These are phyloP conservation scores for Onychorhynchus coronatus DNA, from an alignment of 2,113 vertebrate species.

Conservation along the genomic window DNA sequence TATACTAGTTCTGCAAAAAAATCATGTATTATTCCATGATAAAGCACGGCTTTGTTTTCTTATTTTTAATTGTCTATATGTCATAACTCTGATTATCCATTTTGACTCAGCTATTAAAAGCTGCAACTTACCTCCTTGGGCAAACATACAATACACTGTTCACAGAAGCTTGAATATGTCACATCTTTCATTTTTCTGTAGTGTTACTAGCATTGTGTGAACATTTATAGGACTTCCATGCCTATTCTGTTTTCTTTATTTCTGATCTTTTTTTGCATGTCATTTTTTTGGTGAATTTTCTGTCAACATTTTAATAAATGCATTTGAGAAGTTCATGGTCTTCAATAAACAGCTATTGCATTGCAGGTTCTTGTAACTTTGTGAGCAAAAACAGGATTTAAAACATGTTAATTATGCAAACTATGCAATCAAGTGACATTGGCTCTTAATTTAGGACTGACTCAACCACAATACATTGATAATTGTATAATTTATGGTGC, in stretches of 20 bases:
- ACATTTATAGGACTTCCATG: background rate
- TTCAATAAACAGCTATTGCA: background rate
- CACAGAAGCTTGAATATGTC: background rate
- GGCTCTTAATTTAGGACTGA: background rate
- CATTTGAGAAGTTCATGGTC: background rate
- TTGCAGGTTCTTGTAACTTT: background rate
- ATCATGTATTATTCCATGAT: fast-evolving
- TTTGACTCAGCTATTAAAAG: background rate
- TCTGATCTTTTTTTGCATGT: background rate
- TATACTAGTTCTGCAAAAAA: background rate
- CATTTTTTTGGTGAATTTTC: background rate
- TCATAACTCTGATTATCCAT: background rate
- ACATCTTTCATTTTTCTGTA: background rate
- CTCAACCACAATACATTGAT: background rate
- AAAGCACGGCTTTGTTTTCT: background rate
- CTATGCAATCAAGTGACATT: background rate
- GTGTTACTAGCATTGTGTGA: background rate
- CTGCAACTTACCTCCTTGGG: background rate
- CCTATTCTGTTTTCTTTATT: background rate
- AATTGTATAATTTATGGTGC: background rate
- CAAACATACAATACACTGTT: fast-evolving
- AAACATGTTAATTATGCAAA: background rate
- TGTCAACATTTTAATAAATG: background rate
- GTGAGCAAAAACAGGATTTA: background rate
- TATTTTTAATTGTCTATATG: background rate